Percentiles rank a stretch among this genome's conserved stretches.
Conservation (phyloP, 1,140 invertebrate species). For the Papilio dardanus region DNA sequence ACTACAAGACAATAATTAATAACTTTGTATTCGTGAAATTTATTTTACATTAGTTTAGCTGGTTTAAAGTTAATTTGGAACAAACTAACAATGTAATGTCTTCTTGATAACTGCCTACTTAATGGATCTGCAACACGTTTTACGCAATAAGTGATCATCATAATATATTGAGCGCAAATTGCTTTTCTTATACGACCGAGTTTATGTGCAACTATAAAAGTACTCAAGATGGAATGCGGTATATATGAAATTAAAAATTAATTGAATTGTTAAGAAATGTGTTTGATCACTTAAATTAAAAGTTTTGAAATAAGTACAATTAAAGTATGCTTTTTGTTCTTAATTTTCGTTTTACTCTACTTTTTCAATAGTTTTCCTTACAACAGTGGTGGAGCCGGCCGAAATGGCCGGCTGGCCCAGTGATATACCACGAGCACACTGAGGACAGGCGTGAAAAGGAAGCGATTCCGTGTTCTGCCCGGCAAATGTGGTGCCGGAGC, state of each 20-base stretch:
- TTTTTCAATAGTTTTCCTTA: no score
- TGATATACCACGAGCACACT: no score
- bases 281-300: not conserved
- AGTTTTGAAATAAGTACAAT: not conserved
- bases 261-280: constrained; percentile 7
- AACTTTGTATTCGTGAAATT: no score
- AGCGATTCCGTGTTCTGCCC: no score
- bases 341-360: no score
- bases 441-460: no score
- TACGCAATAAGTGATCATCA: constrained; percentile 1
- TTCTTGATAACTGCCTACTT: not conserved
- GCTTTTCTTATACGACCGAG: constrained; percentile 5
- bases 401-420: no score
- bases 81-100: not conserved
- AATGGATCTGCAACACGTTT: not conserved
- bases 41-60: no score
- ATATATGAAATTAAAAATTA: constrained; percentile 24
- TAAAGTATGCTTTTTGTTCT: no score
- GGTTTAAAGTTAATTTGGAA: not conserved
- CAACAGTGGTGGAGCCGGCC: no score
- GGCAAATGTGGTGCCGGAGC: no score
- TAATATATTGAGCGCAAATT: constrained; percentile 10
- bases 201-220: constrained; percentile 25
- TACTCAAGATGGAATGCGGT: constrained; percentile 5
- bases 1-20: no score